These are phyloP conservation scores for Spodoptera frugiperda DNA, from an alignment of 1,140 invertebrate genomes.

Conservation along the genomic window DNA sequence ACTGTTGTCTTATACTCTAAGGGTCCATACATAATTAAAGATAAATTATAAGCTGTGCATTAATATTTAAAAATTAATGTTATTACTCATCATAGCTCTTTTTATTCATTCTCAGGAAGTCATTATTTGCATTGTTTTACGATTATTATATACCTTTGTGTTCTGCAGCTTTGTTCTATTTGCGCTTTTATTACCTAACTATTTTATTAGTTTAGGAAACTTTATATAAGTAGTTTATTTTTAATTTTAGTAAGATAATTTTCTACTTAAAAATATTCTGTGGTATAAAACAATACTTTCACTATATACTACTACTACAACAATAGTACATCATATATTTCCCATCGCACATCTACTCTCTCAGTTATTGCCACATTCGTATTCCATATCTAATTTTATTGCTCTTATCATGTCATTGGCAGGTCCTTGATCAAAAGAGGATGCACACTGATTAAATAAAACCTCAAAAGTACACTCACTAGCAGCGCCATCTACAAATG, in stretches of 20 bases:
- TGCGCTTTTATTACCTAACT: too few relatives aligned
- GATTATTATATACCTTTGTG: neutral
- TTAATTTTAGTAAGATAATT: too few relatives aligned
- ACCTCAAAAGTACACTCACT: neutral
- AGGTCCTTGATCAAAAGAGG: slow-evolving; percentile 12
- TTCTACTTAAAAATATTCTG: too few relatives aligned
- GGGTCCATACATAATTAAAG: neutral
- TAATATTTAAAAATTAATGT: neutral
- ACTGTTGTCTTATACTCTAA: too few relatives aligned
- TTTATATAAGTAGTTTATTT: too few relatives aligned
- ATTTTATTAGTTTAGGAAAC: too few relatives aligned
- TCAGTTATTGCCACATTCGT: neutral
- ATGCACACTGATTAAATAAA: slow-evolving; percentile 1
- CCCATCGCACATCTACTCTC: too few relatives aligned
- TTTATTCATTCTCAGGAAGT: slow-evolving; percentile 10
- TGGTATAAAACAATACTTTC: too few relatives aligned
- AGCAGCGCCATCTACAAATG: neutral
- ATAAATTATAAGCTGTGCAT: neutral
- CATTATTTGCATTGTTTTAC: neutral
- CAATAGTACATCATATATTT: too few relatives aligned
- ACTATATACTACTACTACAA: too few relatives aligned
- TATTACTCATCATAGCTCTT: neutral
- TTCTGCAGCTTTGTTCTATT: neutral
- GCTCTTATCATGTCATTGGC: neutral
- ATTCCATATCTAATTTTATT: neutral